Evolutionary conservation across 2,797 vertebrate genomes (phyloP).

Genomic region (Podarcis lilfordi): DNA sequence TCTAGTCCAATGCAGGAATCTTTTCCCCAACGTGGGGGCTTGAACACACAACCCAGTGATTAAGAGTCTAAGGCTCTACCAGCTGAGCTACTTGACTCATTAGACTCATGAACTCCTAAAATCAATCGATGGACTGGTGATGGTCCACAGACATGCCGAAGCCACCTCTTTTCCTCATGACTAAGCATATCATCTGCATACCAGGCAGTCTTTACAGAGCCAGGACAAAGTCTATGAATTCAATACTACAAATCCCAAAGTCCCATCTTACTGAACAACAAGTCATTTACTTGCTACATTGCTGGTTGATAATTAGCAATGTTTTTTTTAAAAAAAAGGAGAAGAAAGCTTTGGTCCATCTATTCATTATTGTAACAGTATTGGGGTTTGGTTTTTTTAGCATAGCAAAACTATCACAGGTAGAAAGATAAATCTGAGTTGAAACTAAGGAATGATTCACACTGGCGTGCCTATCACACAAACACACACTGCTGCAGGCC

Average conservation of each 20-base stretch:
- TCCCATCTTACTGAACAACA: slow-evolving; percentile 35
- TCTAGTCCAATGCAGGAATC: no score
- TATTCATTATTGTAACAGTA: not conserved
- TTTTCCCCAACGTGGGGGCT: no score
- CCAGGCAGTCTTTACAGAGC: slow-evolving; percentile 58
- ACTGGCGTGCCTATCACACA: not conserved
- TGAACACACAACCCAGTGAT: no score
- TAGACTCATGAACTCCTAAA: slow-evolving; percentile 35
- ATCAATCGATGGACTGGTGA: slow-evolving; percentile 21
- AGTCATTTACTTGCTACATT: slow-evolving; percentile 55
- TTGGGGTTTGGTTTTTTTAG: not conserved
- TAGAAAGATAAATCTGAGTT: not conserved
- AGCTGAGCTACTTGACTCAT: no score
- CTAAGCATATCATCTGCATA: slow-evolving; percentile 66
- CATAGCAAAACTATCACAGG: not conserved
- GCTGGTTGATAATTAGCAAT: slow-evolving; percentile 72
- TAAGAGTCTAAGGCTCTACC: no score
- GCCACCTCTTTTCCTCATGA: slow-evolving; percentile 56
- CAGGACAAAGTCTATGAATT: slow-evolving; percentile 71
- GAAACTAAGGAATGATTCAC: not conserved
- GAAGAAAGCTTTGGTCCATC: slow-evolving; percentile 8
- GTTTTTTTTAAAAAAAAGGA: slow-evolving; percentile 32
- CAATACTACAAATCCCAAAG: slow-evolving; percentile 67
- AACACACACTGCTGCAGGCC: not conserved
- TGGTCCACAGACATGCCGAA: slow-evolving; percentile 53